Percentiles rank a stretch among this genome's conserved stretches.
phyloP scores from a whole-genome alignment of 2,797 vertebrate genomes.

The Platalea minor region DNA sequence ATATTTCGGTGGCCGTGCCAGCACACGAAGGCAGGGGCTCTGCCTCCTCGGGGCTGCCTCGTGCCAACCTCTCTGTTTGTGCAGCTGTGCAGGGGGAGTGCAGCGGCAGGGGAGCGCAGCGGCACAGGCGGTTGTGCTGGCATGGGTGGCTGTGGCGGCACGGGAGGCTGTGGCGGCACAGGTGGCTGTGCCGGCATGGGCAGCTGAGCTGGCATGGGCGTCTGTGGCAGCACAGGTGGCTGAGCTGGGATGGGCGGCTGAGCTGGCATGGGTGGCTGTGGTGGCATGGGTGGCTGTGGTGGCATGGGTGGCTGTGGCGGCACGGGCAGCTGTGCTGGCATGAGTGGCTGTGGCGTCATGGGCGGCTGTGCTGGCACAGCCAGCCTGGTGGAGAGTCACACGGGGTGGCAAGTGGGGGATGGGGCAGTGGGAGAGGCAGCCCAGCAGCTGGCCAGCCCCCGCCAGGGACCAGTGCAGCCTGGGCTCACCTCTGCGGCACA shows the following conservation, averaged over 20 bases:
- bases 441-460: neutral
- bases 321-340: neutral
- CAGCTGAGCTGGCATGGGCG: too few relatives aligned
- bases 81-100: neutral
- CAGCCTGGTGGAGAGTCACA: neutral
- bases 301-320: neutral
- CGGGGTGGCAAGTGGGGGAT: neutral
- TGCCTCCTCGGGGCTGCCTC: neutral
- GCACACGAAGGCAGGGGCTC: neutral
- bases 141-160: neutral
- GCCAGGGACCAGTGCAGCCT: neutral
- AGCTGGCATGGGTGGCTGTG: too few relatives aligned
- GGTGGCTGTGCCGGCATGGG: accelerated
- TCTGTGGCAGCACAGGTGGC: too few relatives aligned
- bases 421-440: neutral
- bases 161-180: too few relatives aligned
- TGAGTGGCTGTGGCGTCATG: neutral
- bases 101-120: accelerated
- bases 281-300: too few relatives aligned
- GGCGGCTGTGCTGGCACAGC: neutral
- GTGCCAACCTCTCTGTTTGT: neutral
- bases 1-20: neutral
- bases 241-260: too few relatives aligned
- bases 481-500: neutral
- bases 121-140: accelerated